Conservation (phyloP, 2,113 vertebrate genomes). For the Paramisgurnus dabryanus region DNA sequence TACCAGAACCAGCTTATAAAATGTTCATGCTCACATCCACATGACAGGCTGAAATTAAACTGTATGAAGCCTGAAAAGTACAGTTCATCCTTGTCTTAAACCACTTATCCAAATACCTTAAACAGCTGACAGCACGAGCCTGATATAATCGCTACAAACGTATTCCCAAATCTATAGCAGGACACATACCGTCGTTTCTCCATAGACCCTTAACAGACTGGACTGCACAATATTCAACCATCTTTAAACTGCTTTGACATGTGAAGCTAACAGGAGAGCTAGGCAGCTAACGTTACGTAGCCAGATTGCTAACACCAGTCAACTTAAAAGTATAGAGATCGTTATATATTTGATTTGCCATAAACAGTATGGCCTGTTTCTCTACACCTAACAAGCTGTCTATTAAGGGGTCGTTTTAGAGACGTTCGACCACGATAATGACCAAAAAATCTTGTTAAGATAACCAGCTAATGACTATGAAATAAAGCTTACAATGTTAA, state of each 20-base stretch:
- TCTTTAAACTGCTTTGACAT: slow-evolving; percentile 43
- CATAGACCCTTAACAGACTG: neutral
- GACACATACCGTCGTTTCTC: neutral
- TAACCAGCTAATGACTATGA: neutral
- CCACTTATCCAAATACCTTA: neutral
- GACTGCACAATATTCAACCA: neutral
- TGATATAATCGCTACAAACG: neutral
- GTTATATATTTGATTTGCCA: neutral
- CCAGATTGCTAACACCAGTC: slow-evolving; percentile 2
- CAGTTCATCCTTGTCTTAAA: neutral
- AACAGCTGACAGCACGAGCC: neutral
- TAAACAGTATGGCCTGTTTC: neutral
- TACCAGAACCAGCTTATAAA: neutral
- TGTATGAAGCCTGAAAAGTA: neutral
- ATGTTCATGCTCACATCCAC: neutral
- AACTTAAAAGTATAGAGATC: neutral
- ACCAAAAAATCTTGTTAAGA: neutral
- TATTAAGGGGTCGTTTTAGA: neutral
- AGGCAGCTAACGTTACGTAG: slow-evolving; percentile 16
- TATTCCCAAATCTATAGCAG: neutral
- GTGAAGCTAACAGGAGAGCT: slow-evolving; percentile 1
- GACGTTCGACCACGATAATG: neutral
- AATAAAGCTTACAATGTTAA: neutral
- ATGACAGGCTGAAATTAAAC: neutral
- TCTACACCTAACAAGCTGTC: neutral